Base-by-base conservation (phyloP, 2,888 invertebrate species). In the Amphipoea oculea region DNA sequence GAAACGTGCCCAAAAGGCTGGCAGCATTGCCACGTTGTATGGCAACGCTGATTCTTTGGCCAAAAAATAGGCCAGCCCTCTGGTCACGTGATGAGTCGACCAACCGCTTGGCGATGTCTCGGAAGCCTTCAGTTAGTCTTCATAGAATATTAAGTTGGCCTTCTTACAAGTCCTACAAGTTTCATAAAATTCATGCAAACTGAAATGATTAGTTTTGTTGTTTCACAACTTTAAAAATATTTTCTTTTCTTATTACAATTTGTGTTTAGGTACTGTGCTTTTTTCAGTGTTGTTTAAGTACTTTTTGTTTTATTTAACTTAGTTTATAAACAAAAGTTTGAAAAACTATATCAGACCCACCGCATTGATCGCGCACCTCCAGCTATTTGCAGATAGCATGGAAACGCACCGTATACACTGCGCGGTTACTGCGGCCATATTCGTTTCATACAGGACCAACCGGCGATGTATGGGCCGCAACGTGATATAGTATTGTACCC, bases 321-420 rank as follows among this genome's bases (percentile, higher is more conserved):
- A n/a, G 42, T n/a, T 54, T 9, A n/a, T 40, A 40, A 82, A 29
- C 23, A 45, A 68, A 83, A 82, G 42, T 81, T 89, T 89, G 89
- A 86, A 80, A 69, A 82, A 12, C 84, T 51, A 36, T 2, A 23
- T 77, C 5, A 69, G 92, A 93, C 92, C 93, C 83, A 90, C 92
- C 92, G 86, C 92, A 88, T 87, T 76, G 88, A 83, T 76, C 74
- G 67, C 78, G 73, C 84, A 87, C 92, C 91, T 78, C 84, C 78
- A 89, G 92, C 91, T 88, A 89, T 88, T 88, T 85, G 79, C 76
- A 73, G 80, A 89, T 84, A 80, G 82, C 78, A 9, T 57, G 54
- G 67, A 79, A 89, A 82, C 78, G 81, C 77, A 48, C 62, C 51
- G 69, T 78, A 83, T 89, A 87, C 92, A 92, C 83, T 82, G 86